A percentile compares a stretch with the other conserved stretches of the same genome.
These are phyloP conservation scores for Pangasius krempfi DNA, from an alignment of 2,797 vertebrate genomes.

Conservation along the genomic window DNA sequence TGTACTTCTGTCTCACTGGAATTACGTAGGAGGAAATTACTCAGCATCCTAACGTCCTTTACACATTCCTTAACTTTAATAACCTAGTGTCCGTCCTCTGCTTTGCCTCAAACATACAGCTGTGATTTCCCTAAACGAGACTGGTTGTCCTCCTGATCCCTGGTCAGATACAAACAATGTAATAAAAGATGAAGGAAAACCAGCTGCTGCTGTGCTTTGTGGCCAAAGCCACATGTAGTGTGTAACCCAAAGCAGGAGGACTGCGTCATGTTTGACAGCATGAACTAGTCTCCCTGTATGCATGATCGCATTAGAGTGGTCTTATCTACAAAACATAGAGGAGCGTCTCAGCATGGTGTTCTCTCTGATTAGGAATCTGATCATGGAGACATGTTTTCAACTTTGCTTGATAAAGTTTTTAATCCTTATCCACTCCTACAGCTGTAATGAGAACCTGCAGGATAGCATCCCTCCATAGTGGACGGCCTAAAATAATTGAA, in stretches of 20 bases:
- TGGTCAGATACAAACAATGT: conserved; percentile 1
- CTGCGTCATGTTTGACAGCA: conserved; percentile 81
- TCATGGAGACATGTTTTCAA: background rate
- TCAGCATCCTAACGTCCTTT: background rate
- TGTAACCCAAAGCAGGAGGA: conserved; percentile 90
- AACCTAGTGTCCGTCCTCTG: background rate
- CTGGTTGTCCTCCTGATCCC: background rate
- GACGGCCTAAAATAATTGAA: background rate
- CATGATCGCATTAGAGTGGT: conserved; percentile 77
- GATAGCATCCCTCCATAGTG: background rate
- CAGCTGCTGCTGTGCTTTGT: background rate
- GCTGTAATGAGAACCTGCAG: background rate
- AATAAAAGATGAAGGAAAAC: conserved; percentile 13
- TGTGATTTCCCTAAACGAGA: background rate
- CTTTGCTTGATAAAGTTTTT: background rate
- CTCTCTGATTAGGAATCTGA: background rate
- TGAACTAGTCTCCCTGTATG: conserved; percentile 72
- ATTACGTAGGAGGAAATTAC: background rate
- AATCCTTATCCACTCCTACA: background rate
- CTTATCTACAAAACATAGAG: conserved; percentile 47
- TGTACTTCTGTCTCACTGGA: background rate
- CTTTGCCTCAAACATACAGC: background rate
- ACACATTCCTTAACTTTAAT: background rate
- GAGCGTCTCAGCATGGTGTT: conserved; percentile 77
- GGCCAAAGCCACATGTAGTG: conserved; percentile 60